Evolutionary conservation across 2,797 vertebrate genomes (phyloP).

Genomic region (Darevskia nairensis): DNA sequence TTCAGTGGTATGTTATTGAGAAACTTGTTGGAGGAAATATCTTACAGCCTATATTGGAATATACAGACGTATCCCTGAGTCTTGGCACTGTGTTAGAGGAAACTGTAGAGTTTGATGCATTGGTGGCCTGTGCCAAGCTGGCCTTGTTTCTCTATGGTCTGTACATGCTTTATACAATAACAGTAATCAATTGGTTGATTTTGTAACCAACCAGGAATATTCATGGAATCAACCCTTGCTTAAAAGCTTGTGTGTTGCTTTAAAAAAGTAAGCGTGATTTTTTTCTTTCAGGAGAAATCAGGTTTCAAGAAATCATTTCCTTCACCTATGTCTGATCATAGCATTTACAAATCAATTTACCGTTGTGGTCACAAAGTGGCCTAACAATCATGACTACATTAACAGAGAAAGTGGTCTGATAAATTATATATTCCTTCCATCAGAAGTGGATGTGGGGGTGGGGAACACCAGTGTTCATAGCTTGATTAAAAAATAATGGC

Average conservation of each 20-base stretch:
- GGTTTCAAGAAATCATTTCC: conserved; percentile 17
- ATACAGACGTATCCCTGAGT: neutral
- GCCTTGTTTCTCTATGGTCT: neutral
- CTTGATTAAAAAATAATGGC: conserved; percentile 34
- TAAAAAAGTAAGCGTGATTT: conserved; percentile 45
- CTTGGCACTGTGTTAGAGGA: neutral
- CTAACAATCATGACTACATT: conserved; percentile 3
- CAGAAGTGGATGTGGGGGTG: conserved; percentile 6
- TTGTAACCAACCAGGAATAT: neutral
- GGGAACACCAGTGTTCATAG: neutral
- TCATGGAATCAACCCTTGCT: conserved; percentile 58
- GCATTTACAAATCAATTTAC: conserved; percentile 10
- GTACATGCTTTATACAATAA: neutral
- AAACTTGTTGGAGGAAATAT: neutral
- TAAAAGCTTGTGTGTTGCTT: conserved; percentile 35
- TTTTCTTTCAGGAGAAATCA: conserved; percentile 59
- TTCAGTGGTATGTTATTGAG: neutral
- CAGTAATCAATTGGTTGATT: neutral
- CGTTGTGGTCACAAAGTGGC: neutral
- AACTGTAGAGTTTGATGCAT: neutral
- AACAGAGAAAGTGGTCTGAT: conserved; percentile 10
- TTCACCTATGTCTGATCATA: conserved; percentile 37
- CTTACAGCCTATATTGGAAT: neutral
- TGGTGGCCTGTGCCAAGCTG: neutral
- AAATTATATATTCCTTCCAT: conserved; percentile 23